Conservation (phyloP, 2,797 vertebrate species). For the Phoeniculus purpureus region DNA sequence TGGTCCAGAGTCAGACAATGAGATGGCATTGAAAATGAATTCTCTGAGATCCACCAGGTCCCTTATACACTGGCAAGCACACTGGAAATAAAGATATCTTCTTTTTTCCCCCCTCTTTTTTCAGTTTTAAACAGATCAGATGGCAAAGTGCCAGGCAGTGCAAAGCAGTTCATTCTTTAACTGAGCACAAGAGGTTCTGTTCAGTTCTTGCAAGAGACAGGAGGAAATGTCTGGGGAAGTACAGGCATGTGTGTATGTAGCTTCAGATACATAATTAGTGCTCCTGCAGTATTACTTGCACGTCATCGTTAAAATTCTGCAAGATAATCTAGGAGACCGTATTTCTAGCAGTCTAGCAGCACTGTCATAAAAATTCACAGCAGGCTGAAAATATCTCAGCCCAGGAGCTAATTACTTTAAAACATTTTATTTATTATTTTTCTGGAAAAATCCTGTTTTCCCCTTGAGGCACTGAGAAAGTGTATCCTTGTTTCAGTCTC, state of each 20-base stretch:
- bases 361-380: conserved; percentile 70
- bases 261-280: not conserved
- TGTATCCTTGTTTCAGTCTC: conserved; percentile 54
- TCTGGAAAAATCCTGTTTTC: conserved; percentile 57
- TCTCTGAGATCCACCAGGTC: not conserved
- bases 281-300: conserved; percentile 5
- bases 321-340: not conserved
- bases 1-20: not conserved
- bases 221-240: not conserved
- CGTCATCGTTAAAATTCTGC: conserved; percentile 22
- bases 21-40: not conserved
- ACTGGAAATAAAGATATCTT: not conserved
- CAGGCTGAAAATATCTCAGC: conserved; percentile 57
- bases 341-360: conserved; percentile 51
- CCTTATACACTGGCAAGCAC: not conserved
- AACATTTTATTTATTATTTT: not conserved
- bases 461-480: conserved; percentile 56
- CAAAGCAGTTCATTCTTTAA: not conserved
- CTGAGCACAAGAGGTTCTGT: not conserved
- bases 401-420: conserved; percentile 67
- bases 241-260: not conserved
- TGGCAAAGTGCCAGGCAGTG: not conserved
- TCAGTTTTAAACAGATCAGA: not conserved
- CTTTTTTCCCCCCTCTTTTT: not conserved
- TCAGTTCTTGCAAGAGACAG: not conserved